A percentile compares a stretch with the other conserved stretches of the same genome.
Evolutionary conservation across 2,797 vertebrate genomes (phyloP).

Genomic region (Rachycentron canadum): DNA sequence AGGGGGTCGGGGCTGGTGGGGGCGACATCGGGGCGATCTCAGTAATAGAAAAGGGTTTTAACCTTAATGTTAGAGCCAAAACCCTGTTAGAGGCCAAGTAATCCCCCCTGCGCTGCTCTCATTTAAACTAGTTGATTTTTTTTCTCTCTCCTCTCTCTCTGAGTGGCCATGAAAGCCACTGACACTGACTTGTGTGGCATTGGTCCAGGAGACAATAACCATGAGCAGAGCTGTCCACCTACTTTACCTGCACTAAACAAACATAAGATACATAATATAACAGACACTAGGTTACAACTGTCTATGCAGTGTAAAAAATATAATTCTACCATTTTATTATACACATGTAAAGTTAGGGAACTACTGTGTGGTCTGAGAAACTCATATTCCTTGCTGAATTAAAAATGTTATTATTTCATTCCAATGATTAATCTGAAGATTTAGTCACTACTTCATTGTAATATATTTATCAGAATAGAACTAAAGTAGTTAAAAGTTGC

Average conservation of each 20-base stretch:
- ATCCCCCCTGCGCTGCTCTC: conserved; percentile 83
- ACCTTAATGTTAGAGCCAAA: conserved; percentile 89
- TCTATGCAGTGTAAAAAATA: neutral
- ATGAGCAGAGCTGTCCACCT: conserved; percentile 8
- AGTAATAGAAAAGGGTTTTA: conserved; percentile 90
- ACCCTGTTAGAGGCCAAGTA: conserved; percentile 87
- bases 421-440: neutral
- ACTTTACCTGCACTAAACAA: conserved; percentile 1
- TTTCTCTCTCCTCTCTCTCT: conserved; percentile 6
- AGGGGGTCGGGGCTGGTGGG: conserved; percentile 68
- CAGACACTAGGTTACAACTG: neutral
- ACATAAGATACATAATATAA: neutral
- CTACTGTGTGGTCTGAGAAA: neutral
- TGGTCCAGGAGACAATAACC: conserved; percentile 46
- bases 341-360: neutral
- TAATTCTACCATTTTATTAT: too few relatives aligned
- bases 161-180: conserved; percentile 53
- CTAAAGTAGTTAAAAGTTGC: neutral
- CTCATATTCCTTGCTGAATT: neutral
- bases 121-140: conserved; percentile 79
- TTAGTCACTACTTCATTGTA: neutral
- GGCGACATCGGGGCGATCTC: conserved; percentile 84
- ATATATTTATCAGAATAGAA: neutral
- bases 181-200: conserved; percentile 37
- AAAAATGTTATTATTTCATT: neutral